Conservation (phyloP, 2,113 vertebrate species). For the human region DNA sequence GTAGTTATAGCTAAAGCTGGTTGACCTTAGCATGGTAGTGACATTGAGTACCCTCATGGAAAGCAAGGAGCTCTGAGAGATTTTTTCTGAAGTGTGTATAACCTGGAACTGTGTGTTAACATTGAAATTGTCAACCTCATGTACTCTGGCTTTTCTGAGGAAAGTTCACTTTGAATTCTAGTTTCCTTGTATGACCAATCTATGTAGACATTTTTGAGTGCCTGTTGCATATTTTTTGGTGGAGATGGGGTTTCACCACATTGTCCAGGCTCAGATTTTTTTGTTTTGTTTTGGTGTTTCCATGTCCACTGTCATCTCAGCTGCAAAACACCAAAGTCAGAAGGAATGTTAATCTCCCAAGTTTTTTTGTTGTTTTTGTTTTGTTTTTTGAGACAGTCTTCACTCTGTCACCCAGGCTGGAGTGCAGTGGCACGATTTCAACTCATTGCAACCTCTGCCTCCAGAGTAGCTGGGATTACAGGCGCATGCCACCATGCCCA, state of each 20-base stretch:
- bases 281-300: background rate
- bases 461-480: too few relatives aligned
- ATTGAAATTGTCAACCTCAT: background rate
- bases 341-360: background rate
- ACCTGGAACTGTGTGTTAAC: background rate
- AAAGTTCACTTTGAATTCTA: background rate
- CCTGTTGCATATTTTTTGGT: background rate
- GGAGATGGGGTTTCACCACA: too few relatives aligned
- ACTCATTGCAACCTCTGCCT: background rate
- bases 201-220: background rate
- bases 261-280: background rate
- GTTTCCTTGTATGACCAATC: background rate
- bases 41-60: background rate
- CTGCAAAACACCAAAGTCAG: background rate
- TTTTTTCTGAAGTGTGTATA: background rate
- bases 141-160: background rate
- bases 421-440: background rate
- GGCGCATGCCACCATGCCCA: too few relatives aligned
- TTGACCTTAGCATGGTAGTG: background rate
- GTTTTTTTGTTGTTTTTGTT: too few relatives aligned
- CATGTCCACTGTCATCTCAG: background rate
- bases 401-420: background rate
- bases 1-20: background rate
- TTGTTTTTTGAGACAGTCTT: background rate
- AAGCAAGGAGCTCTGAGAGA: background rate